These are phyloP conservation scores for Nesoenas mayeri DNA, from an alignment of 2,113 vertebrate genomes.

Conservation along the genomic window DNA sequence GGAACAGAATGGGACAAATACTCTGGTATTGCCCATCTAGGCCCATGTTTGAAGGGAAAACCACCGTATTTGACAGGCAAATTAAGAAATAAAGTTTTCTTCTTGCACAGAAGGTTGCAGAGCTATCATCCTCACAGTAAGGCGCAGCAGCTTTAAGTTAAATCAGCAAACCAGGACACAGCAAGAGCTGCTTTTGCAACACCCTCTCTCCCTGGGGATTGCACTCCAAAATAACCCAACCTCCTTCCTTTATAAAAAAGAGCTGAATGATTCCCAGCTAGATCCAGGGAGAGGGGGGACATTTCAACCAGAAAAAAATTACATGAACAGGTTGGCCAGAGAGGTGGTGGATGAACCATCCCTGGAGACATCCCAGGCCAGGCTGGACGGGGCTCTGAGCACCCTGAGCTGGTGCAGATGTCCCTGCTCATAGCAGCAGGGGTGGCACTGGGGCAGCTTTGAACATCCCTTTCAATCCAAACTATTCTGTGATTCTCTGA, in stretches of 20 bases:
- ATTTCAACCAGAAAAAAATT: no score
- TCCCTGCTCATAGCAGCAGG: no score
- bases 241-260: background rate
- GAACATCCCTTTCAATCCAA: no score
- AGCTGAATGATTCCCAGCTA: background rate
- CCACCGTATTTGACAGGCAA: background rate
- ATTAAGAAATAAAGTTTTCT: background rate
- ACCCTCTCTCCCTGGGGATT: background rate
- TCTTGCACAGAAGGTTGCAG: background rate
- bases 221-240: background rate
- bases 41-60: background rate
- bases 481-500: no score
- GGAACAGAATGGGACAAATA: background rate
- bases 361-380: no score
- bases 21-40: background rate
- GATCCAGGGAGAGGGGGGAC: background rate
- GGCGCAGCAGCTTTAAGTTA: background rate
- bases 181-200: background rate
- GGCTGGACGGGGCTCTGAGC: no score
- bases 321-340: no score
- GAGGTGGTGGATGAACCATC: no score
- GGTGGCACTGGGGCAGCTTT: no score
- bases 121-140: background rate
- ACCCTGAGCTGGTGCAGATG: no score
- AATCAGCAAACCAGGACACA: background rate